Evolutionary conservation across 2,888 invertebrate genomes (phyloP), one percentile per base, ranked within the genome.

Genomic region (Tetrapedia diversipes): DNA sequence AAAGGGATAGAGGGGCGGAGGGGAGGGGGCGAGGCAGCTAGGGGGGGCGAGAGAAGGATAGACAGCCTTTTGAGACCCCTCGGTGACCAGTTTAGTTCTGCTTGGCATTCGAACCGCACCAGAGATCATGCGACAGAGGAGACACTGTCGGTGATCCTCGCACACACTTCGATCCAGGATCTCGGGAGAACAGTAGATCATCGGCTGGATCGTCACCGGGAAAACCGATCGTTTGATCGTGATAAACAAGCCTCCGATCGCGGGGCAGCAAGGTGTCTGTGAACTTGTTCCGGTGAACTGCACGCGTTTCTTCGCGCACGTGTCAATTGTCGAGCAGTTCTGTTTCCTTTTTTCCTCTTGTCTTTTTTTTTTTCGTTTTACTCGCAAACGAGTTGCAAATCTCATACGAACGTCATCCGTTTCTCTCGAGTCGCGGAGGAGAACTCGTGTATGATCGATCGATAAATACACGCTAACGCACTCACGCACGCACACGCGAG

Each of bases 11-110:
- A 81, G 73, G 72, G 77, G 73, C 59, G 72, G 71, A 70, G 67
- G 67, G 79, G 78, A 6, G 14, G 32, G 37, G 19, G 43, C 63
- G 69, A 61, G 80, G 79, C 69, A 59, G 66, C 19, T 54, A 64
- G 68, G 61, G 80, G 81, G 68, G 63, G 65, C 19, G 57, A 72
- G 81, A 79, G 82, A 80, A 79, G 75, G 81, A 83, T 78, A 83
- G 80, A 78, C 61, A 73, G 82, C 68, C 82, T 87, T 89, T 86
- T 83, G 82, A 87, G 85, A 88, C 84, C 84, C 82, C 85, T 78
- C 82, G 82, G 82, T 86, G 87, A 84, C 83, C 86, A 83, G 87
- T 83, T 86, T 84, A 84, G 86, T 86, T 86, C 86, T 85, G 88
- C 86, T 81, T 85, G 81, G 85, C 82, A 83, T 77, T 79, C 83